These are phyloP conservation scores for Meteorus cinctellus DNA, from an alignment of 2,888 invertebrate genomes.

Conservation along the genomic window DNA sequence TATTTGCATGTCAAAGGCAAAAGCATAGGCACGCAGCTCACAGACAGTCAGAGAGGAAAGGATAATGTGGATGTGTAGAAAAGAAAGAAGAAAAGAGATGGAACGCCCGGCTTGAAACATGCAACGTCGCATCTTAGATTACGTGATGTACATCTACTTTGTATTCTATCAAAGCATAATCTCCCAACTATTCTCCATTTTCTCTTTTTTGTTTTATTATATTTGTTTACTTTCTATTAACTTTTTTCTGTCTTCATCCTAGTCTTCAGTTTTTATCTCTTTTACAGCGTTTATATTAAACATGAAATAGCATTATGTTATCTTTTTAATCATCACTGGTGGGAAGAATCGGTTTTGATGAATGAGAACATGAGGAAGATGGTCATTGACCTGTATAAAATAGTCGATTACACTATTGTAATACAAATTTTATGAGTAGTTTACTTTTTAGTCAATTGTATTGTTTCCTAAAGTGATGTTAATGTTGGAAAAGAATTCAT, in stretches of 20 bases:
- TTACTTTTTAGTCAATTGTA: too few species aligned
- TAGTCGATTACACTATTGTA: too few species aligned
- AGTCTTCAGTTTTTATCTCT: too few species aligned
- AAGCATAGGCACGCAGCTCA: conserved; percentile 16
- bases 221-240: background rate
- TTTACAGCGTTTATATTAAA: too few species aligned
- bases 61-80: background rate
- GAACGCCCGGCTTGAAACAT: conserved; percentile 1
- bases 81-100: background rate
- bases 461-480: too few species aligned
- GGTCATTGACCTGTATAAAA: too few species aligned
- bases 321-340: too few species aligned
- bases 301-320: too few species aligned
- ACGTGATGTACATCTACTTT: conserved; percentile 23
- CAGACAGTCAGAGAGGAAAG: conserved; percentile 2
- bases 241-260: background rate
- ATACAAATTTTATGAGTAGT: too few species aligned
- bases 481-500: too few species aligned
- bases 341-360: too few species aligned
- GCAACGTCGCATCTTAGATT: conserved; percentile 36
- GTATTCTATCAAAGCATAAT: conserved; percentile 16
- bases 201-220: background rate
- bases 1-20: conserved; percentile 37
- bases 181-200: background rate
- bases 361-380: too few species aligned